phyloP scores from a whole-genome alignment of 2,888 invertebrate genomes.

The Parelbella ahira region DNA sequence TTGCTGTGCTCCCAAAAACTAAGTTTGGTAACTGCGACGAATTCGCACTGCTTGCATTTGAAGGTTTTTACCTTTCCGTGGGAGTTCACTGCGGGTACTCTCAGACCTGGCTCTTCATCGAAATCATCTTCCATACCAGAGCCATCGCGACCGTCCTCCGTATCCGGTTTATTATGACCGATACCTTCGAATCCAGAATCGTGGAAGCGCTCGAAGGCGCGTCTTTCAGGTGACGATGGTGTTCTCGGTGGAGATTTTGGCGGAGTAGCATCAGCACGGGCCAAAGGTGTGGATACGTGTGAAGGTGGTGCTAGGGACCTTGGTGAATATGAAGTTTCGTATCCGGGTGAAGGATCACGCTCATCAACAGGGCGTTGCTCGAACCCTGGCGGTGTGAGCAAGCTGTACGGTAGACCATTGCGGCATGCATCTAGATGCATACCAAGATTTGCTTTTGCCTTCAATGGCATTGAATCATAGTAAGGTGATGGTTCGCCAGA shows the following conservation, averaged over 20 bases:
- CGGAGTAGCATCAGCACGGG: constrained; percentile 63
- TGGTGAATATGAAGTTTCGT: constrained; percentile 58
- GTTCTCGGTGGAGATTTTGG: constrained; percentile 69
- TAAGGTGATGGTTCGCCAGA: constrained; percentile 60
- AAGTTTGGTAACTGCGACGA: constrained; percentile 90
- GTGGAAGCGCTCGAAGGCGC: constrained; percentile 64
- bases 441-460: constrained; percentile 68
- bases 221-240: constrained; percentile 56
- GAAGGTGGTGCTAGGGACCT: constrained; percentile 50
- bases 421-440: constrained; percentile 65
- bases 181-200: constrained; percentile 75
- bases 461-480: constrained; percentile 62
- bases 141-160: constrained; percentile 69
- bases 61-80: constrained; percentile 93
- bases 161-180: constrained; percentile 50
- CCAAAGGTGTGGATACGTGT: constrained; percentile 61
- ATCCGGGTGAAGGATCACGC: constrained; percentile 55
- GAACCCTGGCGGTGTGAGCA: constrained; percentile 82
- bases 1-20: constrained; percentile 97
- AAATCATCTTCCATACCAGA: constrained; percentile 73
- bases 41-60: constrained; percentile 95
- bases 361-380: constrained; percentile 56
- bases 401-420: constrained; percentile 77
- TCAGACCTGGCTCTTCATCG: constrained; percentile 80
- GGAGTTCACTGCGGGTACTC: constrained; percentile 84